phyloP scores from a whole-genome alignment of 2,888 invertebrate species.

The Dyspetes luteomarginatus region DNA sequence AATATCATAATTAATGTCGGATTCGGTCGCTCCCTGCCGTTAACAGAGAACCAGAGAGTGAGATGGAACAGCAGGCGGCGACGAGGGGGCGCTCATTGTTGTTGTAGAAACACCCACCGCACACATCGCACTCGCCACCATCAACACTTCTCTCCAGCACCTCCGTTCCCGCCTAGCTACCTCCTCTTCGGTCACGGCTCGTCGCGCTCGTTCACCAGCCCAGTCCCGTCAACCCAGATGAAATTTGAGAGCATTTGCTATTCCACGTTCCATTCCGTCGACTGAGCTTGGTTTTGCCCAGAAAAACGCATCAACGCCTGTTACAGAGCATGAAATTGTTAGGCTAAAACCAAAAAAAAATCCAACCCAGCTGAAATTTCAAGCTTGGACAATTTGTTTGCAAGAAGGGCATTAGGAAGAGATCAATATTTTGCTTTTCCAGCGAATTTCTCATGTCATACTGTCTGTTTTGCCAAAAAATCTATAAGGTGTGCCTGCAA shows the following conservation, averaged over 20 bases:
- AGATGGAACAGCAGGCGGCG: not conserved
- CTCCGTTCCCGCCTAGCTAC: conserved; percentile 57
- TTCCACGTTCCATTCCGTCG: no score
- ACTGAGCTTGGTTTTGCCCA: conserved; percentile 7
- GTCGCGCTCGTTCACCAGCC: conserved; percentile 55
- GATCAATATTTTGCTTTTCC: no score
- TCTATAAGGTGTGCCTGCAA: no score
- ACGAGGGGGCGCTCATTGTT: conserved; percentile 49
- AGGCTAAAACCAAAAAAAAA: no score
- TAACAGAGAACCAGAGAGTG: conserved; percentile 33
- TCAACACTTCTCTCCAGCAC: conserved; percentile 48
- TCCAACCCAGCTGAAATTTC: no score
- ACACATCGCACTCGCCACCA: conserved; percentile 29
- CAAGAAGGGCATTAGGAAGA: no score
- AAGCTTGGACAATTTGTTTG: no score
- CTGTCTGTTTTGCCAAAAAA: no score
- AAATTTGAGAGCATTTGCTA: conserved; percentile 68
- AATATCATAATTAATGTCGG: conserved; percentile 80
- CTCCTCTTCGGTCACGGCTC: conserved; percentile 71
- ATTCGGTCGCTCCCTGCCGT: conserved; percentile 65
- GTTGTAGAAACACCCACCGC: conserved; percentile 31
- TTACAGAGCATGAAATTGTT: no score
- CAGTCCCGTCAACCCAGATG: conserved; percentile 67
- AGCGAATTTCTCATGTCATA: no score
- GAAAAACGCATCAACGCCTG: no score